These are phyloP conservation scores for Cataglyphis altisquamis DNA, from an alignment of 2,888 invertebrate species.

Conservation along the genomic window DNA sequence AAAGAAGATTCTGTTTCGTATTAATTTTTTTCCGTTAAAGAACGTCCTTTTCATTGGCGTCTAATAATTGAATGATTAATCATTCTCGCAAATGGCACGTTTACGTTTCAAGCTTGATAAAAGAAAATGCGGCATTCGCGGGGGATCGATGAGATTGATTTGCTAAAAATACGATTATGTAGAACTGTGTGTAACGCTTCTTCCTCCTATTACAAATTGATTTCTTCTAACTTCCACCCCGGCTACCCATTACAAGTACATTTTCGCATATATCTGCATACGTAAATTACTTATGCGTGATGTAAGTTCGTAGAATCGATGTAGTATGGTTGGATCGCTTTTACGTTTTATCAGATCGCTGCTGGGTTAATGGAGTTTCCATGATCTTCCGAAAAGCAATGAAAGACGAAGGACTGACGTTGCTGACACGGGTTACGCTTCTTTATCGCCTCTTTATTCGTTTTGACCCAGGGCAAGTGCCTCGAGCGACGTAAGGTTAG, in stretches of 20 bases:
- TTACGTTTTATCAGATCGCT: conserved; percentile 55
- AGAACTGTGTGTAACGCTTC: neutral
- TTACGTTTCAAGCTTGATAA: conserved; percentile 1
- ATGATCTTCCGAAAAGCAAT: conserved; percentile 71
- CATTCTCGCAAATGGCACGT: neutral
- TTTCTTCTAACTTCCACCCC: conserved; percentile 24
- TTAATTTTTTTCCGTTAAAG: neutral
- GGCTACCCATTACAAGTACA: conserved; percentile 15
- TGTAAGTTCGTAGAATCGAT: conserved; percentile 52
- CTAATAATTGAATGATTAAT: conserved; percentile 42
- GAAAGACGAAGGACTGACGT: conserved; percentile 73
- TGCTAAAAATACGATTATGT: conserved; percentile 43
- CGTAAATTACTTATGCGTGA: conserved; percentile 45
- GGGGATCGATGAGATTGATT: conserved; percentile 41
- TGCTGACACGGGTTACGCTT: conserved; percentile 75
- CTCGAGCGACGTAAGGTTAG: conserved; percentile 72
- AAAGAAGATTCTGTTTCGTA: neutral
- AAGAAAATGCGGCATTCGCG: conserved; percentile 5
- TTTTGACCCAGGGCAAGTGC: conserved; percentile 73
- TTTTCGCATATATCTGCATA: conserved; percentile 35
- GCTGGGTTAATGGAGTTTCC: conserved; percentile 73
- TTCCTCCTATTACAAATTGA: conserved; percentile 28
- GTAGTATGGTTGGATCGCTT: conserved; percentile 59
- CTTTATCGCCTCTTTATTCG: conserved; percentile 75
- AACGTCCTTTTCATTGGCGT: neutral